Percentiles rank a stretch among this genome's conserved stretches.
These are phyloP conservation scores for Halichoeres trimaculatus DNA, from an alignment of 2,113 vertebrate species.

Conservation along the genomic window DNA sequence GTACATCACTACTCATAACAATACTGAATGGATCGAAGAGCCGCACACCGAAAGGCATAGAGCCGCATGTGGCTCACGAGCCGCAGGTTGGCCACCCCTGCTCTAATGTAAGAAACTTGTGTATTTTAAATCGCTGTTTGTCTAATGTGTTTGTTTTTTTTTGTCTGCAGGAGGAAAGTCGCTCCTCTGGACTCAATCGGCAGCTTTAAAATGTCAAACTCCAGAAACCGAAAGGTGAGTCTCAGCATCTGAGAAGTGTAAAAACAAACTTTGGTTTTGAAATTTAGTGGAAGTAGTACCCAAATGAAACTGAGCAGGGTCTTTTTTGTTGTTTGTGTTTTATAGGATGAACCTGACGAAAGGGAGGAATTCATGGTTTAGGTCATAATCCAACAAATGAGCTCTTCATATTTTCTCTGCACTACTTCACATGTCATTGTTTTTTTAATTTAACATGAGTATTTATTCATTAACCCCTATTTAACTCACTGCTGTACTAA, in stretches of 20 bases:
- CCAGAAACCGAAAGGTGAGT: constrained; percentile 72
- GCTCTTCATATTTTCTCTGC: background rate
- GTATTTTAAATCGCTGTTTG: too few species aligned
- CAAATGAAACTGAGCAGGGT: background rate
- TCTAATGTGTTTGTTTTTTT: background rate
- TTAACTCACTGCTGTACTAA: constrained; percentile 42
- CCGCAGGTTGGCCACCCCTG: too few species aligned
- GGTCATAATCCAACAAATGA: background rate
- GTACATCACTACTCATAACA: too few species aligned
- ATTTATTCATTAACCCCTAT: constrained; percentile 65
- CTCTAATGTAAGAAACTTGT: too few species aligned
- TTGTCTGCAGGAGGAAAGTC: constrained; percentile 70
- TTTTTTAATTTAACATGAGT: background rate
- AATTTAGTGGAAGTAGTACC: too few species aligned
- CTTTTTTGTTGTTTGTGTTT: background rate
- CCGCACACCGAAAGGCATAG: too few species aligned
- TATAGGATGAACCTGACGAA: constrained; percentile 72
- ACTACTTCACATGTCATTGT: background rate
- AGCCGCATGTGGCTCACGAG: too few species aligned
- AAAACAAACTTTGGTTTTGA: too few species aligned
- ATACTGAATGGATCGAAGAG: too few species aligned
- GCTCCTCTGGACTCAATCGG: constrained; percentile 81
- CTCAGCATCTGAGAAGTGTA: too few species aligned
- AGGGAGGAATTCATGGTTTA: constrained; percentile 45
- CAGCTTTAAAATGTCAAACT: constrained; percentile 62